A percentile compares a stretch with the other conserved stretches of the same genome.
phyloP scores from a whole-genome alignment of 2,888 invertebrate species.

The Troilus luridus region DNA sequence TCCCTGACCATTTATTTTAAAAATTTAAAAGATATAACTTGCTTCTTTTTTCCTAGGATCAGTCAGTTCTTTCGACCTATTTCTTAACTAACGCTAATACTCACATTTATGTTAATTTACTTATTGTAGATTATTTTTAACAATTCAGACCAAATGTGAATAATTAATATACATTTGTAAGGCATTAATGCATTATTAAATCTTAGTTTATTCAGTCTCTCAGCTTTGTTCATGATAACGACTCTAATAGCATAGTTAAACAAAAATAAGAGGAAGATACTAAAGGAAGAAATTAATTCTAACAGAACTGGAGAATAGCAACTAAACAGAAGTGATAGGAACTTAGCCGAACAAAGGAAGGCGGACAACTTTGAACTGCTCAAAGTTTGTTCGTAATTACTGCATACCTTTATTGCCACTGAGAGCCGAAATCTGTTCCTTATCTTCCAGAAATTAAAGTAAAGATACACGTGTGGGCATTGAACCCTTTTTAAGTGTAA shows the following conservation, averaged over 20 bases:
- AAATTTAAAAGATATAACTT: too few relatives aligned
- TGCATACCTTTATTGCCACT: slow-evolving; percentile 30
- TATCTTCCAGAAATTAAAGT: slow-evolving; percentile 11
- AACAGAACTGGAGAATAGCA: slow-evolving; percentile 3
- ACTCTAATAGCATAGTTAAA: slow-evolving; percentile 9
- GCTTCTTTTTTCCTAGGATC: too few relatives aligned
- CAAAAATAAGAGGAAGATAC: slow-evolving; percentile 16
- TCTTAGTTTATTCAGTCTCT: neutral
- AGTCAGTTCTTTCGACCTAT: too few relatives aligned
- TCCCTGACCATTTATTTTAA: too few relatives aligned
- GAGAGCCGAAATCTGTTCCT: slow-evolving; percentile 27
- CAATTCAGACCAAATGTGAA: too few relatives aligned
- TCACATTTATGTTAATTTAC: too few relatives aligned
- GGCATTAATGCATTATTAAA: neutral
- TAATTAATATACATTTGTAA: too few relatives aligned
- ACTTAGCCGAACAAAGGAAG: slow-evolving; percentile 31
- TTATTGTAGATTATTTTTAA: too few relatives aligned
- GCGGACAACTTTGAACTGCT: slow-evolving; percentile 25
- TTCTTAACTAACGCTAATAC: too few relatives aligned
- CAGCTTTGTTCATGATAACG: neutral
- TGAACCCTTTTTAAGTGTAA: neutral
- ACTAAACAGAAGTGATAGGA: slow-evolving; percentile 37
- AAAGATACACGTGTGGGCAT: neutral
- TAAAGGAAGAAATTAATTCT: slow-evolving; percentile 35
- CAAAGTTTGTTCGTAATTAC: slow-evolving; percentile 40